Base-by-base conservation (phyloP, 2,113 vertebrate species). In the Dendropsophus ebraccatus region DNA sequence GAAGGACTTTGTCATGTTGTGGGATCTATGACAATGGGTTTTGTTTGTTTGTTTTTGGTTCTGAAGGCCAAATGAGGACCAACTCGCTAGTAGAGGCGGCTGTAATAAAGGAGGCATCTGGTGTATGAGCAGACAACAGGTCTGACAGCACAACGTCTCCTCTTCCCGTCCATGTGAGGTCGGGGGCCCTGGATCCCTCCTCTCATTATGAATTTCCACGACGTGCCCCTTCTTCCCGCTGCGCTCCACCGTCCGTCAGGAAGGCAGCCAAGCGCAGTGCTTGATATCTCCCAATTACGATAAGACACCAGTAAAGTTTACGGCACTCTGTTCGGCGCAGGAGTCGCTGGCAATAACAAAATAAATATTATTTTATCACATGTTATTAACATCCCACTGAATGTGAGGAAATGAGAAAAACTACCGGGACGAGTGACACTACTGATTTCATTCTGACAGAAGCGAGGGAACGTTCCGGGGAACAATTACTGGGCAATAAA, bases 351-450 rank as follows among this genome's bases (percentile, higher is more conserved):
- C 11, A 76, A 76, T 79, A 79, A 79, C 76, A 56, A 79, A 79
- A 79, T 58, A 79, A 81, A 81, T 49, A 50, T 47, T 67, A 67
- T 81, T 67, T 81, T 35, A 81, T 81, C 58, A 35, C 60, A 35
- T 23, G 45, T 69, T 69, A 69, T 69, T 69, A 69, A 69, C 60
- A 65, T 81, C 41, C 58, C 41, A 50, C 60, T 49, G 19, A 50
- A 67, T 65, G 79, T 21, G 79, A 49, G 45, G 45, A 65, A 67
- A 81, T 81, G 60, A 81, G 58, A 81, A 81, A 69, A 67, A 67
- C 28, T 35, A 37, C 16, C 65, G 65, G 14, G 65, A 69, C 65
- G 65, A 69, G 30, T 69, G 65, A 69, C 65, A 69, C 65, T 10
- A 37, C 65, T 69, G 65, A 69, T 69, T 35, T 69, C 65, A 69